Conservation (phyloP, 2,888 invertebrate genomes). For the Hirtodrosophila cameraria region DNA sequence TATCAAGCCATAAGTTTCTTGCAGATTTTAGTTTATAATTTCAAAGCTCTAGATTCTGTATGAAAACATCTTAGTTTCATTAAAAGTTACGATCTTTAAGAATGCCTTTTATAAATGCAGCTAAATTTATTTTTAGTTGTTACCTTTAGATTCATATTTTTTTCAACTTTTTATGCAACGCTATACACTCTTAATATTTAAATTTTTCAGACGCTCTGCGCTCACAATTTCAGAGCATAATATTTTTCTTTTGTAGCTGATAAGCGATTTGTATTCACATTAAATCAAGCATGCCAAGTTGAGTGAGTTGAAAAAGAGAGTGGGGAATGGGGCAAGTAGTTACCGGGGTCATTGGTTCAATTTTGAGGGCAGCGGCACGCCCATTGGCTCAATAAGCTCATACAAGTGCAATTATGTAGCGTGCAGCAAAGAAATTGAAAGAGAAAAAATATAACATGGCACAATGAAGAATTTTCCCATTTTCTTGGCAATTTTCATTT, state of each 20-base stretch:
- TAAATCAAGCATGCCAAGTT: conserved; percentile 53
- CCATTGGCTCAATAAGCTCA: conserved; percentile 38
- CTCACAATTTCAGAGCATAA: neutral
- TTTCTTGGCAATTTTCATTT: conserved; percentile 69
- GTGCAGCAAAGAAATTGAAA: conserved; percentile 10
- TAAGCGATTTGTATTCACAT: conserved; percentile 71
- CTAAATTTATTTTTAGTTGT: too few relatives aligned
- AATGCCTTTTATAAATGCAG: too few relatives aligned
- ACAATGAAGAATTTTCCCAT: conserved; percentile 44
- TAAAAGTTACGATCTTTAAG: too few relatives aligned
- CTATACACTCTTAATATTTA: neutral
- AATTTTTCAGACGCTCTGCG: neutral
- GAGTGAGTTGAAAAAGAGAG: conserved; percentile 6
- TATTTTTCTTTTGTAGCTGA: conserved; percentile 35
- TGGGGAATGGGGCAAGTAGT: neutral
- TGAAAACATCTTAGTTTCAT: too few relatives aligned
- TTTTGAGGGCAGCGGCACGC: conserved; percentile 8
- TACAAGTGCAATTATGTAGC: conserved; percentile 44
- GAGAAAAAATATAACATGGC: conserved; percentile 1
- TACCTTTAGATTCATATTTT: neutral
- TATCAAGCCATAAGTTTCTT: too few relatives aligned
- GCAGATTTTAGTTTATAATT: too few relatives aligned
- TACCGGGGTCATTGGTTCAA: conserved; percentile 4
- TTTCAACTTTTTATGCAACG: conserved; percentile 10
- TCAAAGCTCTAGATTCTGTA: too few relatives aligned